A percentile compares a stretch with the other conserved stretches of the same genome.
Conservation (phyloP, 1,140 invertebrate genomes). For the Stegodyphus mimosarum region DNA sequence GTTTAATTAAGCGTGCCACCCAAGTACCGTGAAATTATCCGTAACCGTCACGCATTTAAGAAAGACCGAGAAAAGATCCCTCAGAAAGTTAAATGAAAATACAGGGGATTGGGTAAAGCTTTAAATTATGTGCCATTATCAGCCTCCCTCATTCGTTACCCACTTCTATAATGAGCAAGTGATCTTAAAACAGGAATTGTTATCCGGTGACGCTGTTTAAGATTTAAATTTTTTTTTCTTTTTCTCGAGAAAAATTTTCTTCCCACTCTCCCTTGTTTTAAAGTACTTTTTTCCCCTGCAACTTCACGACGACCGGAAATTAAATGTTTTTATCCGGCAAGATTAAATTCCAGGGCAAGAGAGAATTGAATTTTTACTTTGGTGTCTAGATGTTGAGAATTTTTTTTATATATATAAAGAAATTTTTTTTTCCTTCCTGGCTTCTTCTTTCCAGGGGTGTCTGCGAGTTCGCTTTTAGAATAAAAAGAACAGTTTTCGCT, state of each 20-base stretch:
- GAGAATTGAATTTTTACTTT: constrained; percentile 37
- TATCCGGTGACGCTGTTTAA: constrained; percentile 18
- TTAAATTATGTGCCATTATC: constrained; percentile 27
- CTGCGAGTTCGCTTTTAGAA: constrained; percentile 7
- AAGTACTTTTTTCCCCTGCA: constrained; percentile 1
- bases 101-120: constrained; percentile 26
- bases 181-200: constrained; percentile 5
- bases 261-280: neutral
- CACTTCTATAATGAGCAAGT: constrained; percentile 11
- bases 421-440: neutral
- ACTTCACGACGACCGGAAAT: constrained; percentile 28
- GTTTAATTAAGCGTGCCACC: constrained; percentile 43
- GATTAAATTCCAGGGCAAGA: constrained; percentile 35
- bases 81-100: constrained; percentile 41
- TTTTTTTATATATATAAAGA: too few species aligned
- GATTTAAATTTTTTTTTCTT: constrained; percentile 5
- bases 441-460: neutral
- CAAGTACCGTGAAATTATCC: constrained; percentile 46
- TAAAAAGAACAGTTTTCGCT: constrained; percentile 19
- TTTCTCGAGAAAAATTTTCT: neutral
- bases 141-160: neutral
- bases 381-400: too few species aligned
- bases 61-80: neutral
- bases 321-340: constrained; percentile 48
- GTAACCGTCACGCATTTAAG: constrained; percentile 32